A percentile compares a stretch with the other conserved stretches of the same genome.
Conservation (phyloP, 2,113 vertebrate species). For the Psophia crepitans region DNA sequence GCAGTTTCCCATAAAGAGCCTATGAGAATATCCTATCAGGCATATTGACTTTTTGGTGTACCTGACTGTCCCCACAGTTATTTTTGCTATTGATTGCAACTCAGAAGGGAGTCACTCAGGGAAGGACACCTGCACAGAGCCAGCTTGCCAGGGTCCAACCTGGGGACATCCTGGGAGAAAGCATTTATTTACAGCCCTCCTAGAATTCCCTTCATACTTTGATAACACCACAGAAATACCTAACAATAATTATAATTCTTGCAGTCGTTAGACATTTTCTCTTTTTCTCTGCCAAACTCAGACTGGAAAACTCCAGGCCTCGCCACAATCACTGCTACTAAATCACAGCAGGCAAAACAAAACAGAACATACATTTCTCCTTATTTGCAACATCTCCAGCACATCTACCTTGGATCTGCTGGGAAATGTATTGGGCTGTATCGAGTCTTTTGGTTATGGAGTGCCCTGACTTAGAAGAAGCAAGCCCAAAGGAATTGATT, state of each 20-base stretch:
- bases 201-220: neutral
- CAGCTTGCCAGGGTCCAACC: neutral
- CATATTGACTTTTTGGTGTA: neutral
- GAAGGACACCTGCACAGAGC: neutral
- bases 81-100: neutral
- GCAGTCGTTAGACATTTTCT: neutral
- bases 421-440: neutral
- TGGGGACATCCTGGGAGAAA: neutral
- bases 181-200: neutral
- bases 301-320: neutral
- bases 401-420: neutral
- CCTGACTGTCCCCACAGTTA: neutral
- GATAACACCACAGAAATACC: neutral
- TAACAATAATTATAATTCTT: neutral
- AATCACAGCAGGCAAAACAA: neutral
- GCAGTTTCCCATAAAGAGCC: neutral
- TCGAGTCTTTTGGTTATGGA: neutral
- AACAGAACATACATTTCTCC: neutral
- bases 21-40: neutral
- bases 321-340: neutral
- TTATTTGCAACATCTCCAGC: neutral
- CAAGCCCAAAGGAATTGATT: neutral
- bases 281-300: neutral
- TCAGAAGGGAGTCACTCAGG: neutral
- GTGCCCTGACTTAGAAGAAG: neutral